phyloP scores from a whole-genome alignment of 1,140 invertebrate genomes.

The Diorhabda sublineata region DNA sequence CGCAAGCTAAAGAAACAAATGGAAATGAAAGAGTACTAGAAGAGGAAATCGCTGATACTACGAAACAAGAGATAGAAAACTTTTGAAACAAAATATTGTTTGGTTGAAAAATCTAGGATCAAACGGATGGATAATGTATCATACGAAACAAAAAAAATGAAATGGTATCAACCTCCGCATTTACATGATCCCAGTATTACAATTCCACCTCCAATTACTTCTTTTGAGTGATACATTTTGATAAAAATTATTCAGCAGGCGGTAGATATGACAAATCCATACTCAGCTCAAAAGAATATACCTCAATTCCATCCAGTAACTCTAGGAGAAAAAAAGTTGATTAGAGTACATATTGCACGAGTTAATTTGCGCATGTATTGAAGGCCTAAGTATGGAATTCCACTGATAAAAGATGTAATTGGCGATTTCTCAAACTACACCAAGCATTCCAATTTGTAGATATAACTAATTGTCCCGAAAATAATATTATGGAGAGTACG shows the following conservation, averaged over 20 bases:
- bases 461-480: slow-evolving; percentile 5
- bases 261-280: slow-evolving; percentile 23
- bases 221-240: slow-evolving; percentile 15
- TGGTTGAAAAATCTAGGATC: slow-evolving; percentile 9
- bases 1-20: background rate
- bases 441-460: slow-evolving; percentile 18
- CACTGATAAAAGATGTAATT: slow-evolving; percentile 17
- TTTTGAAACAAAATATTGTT: slow-evolving; percentile 13
- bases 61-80: slow-evolving; percentile 10
- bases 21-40: background rate
- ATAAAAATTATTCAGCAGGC: slow-evolving; percentile 15
- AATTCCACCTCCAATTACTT: slow-evolving; percentile 5
- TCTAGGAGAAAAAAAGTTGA: slow-evolving; percentile 21
- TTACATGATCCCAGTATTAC: slow-evolving; percentile 1
- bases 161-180: slow-evolving; percentile 11
- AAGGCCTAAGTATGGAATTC: slow-evolving; percentile 15
- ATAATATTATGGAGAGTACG: slow-evolving; percentile 22
- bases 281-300: slow-evolving; percentile 18
- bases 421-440: slow-evolving; percentile 18
- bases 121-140: slow-evolving; percentile 11
- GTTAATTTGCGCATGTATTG: slow-evolving; percentile 27
- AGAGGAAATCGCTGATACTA: background rate
- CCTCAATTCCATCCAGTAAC: slow-evolving; percentile 20
- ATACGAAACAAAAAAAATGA: slow-evolving; percentile 9
- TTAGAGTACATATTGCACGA: slow-evolving; percentile 25